Evolutionary conservation across 2,113 vertebrate genomes (phyloP), one percentile per base, ranked within the genome.

Genomic region (Pycnonotus jocosus): DNA sequence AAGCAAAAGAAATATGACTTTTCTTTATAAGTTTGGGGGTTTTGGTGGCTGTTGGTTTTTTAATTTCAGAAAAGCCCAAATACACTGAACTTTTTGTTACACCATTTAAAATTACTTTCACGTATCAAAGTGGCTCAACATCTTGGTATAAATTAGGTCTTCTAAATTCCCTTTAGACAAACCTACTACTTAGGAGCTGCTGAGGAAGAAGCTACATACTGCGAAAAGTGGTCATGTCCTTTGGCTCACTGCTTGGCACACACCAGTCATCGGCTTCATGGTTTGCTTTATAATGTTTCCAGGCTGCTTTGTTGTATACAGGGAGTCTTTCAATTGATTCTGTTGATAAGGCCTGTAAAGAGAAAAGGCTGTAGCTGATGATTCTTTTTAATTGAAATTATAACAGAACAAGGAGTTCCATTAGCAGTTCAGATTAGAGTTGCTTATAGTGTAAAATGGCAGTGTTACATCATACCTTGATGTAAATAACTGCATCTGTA

Each of bases 221-320:
- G 72, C 99, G 99, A 96, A 98, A 99, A 3, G 99, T 99, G 1
- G 99, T 99, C 99, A 99, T 98, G 97, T 99, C 99, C 88, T 99
- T 99, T 11, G 99, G 99, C 90, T 99, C 99, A 66, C 98, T 99
- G 98, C 99, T 99, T 35, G 99, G 99, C 53, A 99, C 97, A 4
- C 99, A 99, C 99, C 99, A 99, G 76, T 99, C 99, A 19, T 99
- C 99, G 0, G 99, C 99, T 97, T 99, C 99, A 0, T 99, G 99
- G 81, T 98, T 99, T 44, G 97, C 98, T 94, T 98, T 99, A 96
- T 99, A 99, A 95, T 99, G 99, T 96, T 99, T 99, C 99, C 99
- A 99, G 30, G 98, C 99, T 9, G 99, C 99, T 97, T 98, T 99
- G 98, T 99, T 99, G 97, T 99, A 99, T 14, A 99, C 99, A 0